Percentiles rank a stretch among this genome's conserved stretches.
Conservation (phyloP, 2,888 invertebrate genomes). For the Drosophila hamatofila region DNA sequence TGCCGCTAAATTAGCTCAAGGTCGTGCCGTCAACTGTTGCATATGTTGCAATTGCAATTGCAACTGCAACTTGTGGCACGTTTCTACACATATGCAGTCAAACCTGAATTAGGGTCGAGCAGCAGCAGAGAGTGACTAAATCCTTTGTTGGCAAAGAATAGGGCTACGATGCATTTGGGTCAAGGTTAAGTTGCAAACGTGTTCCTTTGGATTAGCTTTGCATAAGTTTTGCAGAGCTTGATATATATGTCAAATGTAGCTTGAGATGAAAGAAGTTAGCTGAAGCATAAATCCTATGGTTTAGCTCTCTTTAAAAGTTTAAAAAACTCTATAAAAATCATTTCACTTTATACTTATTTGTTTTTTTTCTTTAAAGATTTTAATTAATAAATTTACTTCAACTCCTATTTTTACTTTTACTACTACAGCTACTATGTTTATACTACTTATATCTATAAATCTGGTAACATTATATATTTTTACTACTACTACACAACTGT, state of each 20-base stretch:
- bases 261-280: neutral
- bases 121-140: constrained; percentile 33
- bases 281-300: too few relatives aligned
- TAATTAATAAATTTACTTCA: too few relatives aligned
- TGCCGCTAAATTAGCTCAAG: constrained; percentile 59
- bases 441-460: too few relatives aligned
- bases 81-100: constrained; percentile 28
- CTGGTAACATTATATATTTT: too few relatives aligned
- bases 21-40: constrained; percentile 58
- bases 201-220: constrained; percentile 7
- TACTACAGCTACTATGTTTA: too few relatives aligned
- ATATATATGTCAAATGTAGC: constrained; percentile 53
- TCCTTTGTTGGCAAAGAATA: constrained; percentile 29
- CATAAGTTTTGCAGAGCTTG: constrained; percentile 15
- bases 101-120: constrained; percentile 39
- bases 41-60: constrained; percentile 51
- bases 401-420: too few relatives aligned
- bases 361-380: too few relatives aligned
- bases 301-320: too few relatives aligned
- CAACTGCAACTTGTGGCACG: constrained; percentile 58
- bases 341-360: too few relatives aligned
- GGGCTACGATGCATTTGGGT: constrained; percentile 59
- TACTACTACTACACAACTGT: too few relatives aligned
- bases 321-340: too few relatives aligned
- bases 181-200: constrained; percentile 60